Percentiles rank a stretch among this genome's conserved stretches.
These are phyloP conservation scores for Mus spicilegus DNA, from an alignment of 2,113 vertebrate genomes.

Conservation along the genomic window DNA sequence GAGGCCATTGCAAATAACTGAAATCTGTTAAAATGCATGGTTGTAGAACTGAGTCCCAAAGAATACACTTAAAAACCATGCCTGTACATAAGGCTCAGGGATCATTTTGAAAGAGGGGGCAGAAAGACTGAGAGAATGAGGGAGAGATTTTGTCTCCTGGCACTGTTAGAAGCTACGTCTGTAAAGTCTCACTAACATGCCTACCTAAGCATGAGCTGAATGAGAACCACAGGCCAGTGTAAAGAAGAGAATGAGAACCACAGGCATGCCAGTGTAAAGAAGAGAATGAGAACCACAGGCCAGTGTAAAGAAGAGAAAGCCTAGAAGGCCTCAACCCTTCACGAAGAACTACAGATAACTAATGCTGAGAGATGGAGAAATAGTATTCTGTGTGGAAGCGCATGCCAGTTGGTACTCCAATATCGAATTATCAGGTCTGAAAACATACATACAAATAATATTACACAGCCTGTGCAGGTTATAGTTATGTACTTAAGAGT, in stretches of 20 bases:
- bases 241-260: not conserved
- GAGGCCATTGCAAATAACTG: not conserved
- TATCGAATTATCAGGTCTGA: not conserved
- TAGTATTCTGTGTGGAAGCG: not conserved
- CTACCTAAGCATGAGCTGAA: not conserved
- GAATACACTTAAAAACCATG: not conserved
- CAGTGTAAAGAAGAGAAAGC: not conserved
- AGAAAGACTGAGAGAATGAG: not conserved
- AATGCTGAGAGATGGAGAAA: not conserved
- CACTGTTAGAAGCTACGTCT: not conserved
- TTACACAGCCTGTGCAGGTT: not conserved
- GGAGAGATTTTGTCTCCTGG: not conserved
- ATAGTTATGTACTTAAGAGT: not conserved
- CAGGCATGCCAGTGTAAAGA: no score
- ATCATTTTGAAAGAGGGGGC: not conserved
- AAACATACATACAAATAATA: not conserved
- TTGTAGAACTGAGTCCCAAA: not conserved
- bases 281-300: not conserved
- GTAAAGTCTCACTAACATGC: not conserved
- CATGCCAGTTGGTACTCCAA: not conserved
- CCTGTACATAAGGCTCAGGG: not conserved
- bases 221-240: not conserved
- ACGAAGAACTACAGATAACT: not conserved
- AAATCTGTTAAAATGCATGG: not conserved
- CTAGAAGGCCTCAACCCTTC: not conserved